Evolutionary conservation across 2,888 invertebrate species (phyloP).

Genomic region (Mythimna loreyi): DNA sequence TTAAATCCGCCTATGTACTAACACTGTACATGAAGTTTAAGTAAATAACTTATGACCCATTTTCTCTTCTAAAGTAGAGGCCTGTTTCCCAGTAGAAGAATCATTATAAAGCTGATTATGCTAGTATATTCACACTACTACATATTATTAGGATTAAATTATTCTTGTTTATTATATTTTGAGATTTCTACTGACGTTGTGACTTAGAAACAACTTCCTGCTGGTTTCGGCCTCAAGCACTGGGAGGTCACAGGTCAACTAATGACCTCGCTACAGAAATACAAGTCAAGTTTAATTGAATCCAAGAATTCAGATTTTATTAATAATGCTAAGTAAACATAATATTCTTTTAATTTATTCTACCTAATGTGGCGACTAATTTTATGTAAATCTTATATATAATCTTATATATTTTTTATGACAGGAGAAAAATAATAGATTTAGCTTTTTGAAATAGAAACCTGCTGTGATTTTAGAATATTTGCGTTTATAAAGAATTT

Average conservation of each 20-base stretch:
- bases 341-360: slow-evolving; percentile 44
- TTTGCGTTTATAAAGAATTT: slow-evolving; percentile 22
- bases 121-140: too few species aligned
- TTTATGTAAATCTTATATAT: slow-evolving; percentile 54
- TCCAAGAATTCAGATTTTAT: slow-evolving; percentile 4
- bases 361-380: slow-evolving; percentile 41
- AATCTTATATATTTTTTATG: slow-evolving; percentile 36
- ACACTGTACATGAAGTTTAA: too few species aligned
- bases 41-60: too few species aligned
- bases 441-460: slow-evolving; percentile 31
- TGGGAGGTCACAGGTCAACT: background rate
- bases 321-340: slow-evolving; percentile 34
- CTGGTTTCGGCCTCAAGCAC: background rate
- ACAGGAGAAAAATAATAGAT: slow-evolving; percentile 28
- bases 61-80: too few species aligned
- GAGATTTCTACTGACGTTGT: background rate
- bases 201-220: background rate
- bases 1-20: too few species aligned
- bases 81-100: too few species aligned
- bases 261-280: slow-evolving; percentile 21
- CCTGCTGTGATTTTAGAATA: slow-evolving; percentile 25
- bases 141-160: too few species aligned
- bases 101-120: too few species aligned
- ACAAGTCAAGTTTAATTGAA: slow-evolving; percentile 14
- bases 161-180: background rate